Conservation (phyloP, 2,113 vertebrate genomes). For the Brienomyrus brachyistius region DNA sequence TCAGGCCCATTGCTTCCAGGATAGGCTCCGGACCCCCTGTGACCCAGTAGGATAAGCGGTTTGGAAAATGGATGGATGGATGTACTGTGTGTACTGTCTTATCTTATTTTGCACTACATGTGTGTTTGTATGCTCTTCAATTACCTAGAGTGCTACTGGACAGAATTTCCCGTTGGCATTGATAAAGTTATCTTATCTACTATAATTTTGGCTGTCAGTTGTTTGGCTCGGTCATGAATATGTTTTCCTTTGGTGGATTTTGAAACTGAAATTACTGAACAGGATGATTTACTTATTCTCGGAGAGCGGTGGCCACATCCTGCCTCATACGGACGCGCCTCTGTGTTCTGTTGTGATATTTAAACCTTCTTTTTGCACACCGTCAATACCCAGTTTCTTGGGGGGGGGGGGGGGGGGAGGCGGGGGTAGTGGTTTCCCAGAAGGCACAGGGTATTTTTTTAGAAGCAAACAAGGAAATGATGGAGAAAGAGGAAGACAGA, state of each 20-base stretch:
- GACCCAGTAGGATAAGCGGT: no score
- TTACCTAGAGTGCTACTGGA: not conserved
- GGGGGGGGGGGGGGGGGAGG: not conserved
- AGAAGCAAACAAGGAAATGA: constrained; percentile 29
- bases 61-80: no score
- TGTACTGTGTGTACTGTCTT: not conserved
- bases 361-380: constrained; percentile 20
- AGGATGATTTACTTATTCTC: not conserved
- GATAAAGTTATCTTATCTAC: not conserved
- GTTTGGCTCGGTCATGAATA: not conserved
- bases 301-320: constrained; percentile 35
- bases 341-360: constrained; percentile 19
- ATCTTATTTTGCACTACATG: not conserved
- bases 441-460: constrained; percentile 24
- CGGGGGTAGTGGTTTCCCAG: constrained; percentile 29
- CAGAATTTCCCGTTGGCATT: not conserved
- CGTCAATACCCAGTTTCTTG: not conserved
- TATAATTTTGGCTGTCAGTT: not conserved
- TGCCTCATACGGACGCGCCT: constrained; percentile 16
- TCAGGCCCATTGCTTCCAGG: no score
- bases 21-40: no score
- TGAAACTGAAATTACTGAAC: not conserved
- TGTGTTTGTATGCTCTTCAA: not conserved
- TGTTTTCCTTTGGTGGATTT: not conserved
- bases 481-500: constrained; percentile 28